A percentile compares a stretch with the other conserved stretches of the same genome.
phyloP scores from a whole-genome alignment of 64 coral and sea anemone species.

The Stichodactyla helianthus region DNA sequence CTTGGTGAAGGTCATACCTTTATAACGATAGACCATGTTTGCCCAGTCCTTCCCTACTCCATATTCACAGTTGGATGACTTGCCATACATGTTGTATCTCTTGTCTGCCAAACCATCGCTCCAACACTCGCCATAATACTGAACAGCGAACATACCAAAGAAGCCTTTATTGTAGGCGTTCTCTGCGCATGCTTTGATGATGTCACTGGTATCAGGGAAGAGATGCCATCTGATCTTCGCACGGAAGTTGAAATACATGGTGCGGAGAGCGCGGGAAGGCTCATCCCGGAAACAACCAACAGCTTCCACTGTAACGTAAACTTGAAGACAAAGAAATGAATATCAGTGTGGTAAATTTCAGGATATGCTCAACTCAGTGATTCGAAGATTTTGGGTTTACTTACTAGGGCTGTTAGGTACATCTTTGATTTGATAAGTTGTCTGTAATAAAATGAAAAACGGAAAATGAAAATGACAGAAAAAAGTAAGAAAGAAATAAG shows the following conservation, averaged over 20 bases:
- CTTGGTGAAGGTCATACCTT: background rate
- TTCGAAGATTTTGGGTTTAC: background rate
- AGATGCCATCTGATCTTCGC: background rate
- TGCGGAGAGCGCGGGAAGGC: background rate
- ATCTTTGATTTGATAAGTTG: background rate
- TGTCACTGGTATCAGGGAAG: background rate
- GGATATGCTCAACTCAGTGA: background rate
- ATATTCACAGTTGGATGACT: background rate
- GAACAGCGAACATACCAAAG: background rate
- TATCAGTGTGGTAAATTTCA: background rate
- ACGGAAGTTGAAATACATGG: conserved; percentile 2
- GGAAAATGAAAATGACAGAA: too few species aligned
- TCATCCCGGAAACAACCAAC: background rate
- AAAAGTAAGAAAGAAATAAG: too few species aligned
- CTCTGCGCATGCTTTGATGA: background rate
- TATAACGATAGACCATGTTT: conserved; percentile 3
- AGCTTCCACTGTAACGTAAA: background rate
- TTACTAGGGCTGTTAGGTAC: background rate
- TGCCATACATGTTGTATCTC: background rate
- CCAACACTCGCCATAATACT: conserved; percentile 26
- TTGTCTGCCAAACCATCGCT: background rate
- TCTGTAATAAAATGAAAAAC: background rate
- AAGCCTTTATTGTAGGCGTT: background rate
- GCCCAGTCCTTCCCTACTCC: conserved; percentile 18
- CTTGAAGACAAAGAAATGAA: background rate